Conservation (phyloP, 2,888 invertebrate species). For the Heliconius ethilla region DNA sequence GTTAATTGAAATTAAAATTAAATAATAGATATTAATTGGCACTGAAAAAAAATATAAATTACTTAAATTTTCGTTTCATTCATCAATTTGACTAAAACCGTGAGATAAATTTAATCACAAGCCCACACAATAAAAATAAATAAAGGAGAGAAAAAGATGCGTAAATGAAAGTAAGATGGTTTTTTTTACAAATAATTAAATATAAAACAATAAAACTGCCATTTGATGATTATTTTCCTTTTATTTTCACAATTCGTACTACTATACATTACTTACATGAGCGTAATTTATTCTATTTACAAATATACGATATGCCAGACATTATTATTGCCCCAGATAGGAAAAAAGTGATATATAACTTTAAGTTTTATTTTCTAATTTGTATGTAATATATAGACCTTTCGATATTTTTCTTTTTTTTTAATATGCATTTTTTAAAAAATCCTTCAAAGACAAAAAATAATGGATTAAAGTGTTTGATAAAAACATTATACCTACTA, state of each 20-base stretch:
- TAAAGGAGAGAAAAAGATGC: too few relatives aligned
- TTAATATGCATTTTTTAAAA: too few relatives aligned
- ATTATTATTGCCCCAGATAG: conserved; percentile 68
- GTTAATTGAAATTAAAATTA: not conserved
- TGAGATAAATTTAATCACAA: not conserved
- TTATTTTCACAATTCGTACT: conserved; percentile 69
- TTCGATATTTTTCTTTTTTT: not conserved
- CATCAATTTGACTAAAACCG: not conserved
- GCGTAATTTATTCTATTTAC: conserved; percentile 58
- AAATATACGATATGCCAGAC: conserved; percentile 70
- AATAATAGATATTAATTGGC: not conserved
- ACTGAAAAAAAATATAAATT: not conserved
- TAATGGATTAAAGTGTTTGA: not conserved
- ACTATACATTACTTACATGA: conserved; percentile 64
- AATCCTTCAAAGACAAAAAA: not conserved
- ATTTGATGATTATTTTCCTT: conserved; percentile 45
- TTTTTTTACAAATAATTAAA: too few relatives aligned
- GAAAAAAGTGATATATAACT: conserved; percentile 15
- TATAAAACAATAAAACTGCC: conserved; percentile 21
- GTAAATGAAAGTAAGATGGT: too few relatives aligned
- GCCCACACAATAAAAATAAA: too few relatives aligned
- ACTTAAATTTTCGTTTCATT: not conserved
- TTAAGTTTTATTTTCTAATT: not conserved
- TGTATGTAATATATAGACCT: not conserved
- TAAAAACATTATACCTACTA: not conserved